Evolutionary conservation across 2,113 vertebrate genomes (phyloP).

Genomic region (Scopus umbretta): DNA sequence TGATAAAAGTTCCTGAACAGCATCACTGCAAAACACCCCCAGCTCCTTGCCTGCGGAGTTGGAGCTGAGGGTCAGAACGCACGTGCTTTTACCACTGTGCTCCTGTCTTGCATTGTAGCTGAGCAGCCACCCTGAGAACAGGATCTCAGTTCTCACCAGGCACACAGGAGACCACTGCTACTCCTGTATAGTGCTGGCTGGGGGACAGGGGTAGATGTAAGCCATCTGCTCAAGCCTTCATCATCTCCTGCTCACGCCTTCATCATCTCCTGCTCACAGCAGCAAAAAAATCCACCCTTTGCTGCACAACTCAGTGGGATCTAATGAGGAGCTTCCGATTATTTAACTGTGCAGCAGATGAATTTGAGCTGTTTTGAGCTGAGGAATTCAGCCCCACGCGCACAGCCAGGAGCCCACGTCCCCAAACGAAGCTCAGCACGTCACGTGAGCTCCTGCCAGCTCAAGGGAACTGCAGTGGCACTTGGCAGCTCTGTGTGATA

Average conservation of each 20-base stretch:
- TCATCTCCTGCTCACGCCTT: not conserved
- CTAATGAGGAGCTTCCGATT: not conserved
- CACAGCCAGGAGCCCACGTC: not conserved
- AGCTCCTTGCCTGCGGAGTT: not conserved
- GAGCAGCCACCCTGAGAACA: not conserved
- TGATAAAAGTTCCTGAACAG: fast-evolving
- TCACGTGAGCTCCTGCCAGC: not conserved
- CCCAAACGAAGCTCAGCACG: fast-evolving
- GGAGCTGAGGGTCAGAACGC: not conserved
- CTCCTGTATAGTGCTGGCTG: fast-evolving
- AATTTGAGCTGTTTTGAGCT: not conserved
- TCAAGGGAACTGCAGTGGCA: not conserved
- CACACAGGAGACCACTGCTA: fast-evolving
- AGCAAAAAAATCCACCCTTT: not conserved
- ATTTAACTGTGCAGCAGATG: not conserved
- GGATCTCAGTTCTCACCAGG: fast-evolving
- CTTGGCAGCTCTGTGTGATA: not conserved
- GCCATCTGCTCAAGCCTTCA: not conserved
- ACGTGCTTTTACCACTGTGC: fast-evolving
- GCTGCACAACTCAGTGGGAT: not conserved
- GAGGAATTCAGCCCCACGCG: fast-evolving
- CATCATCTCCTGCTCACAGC: not conserved
- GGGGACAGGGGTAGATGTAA: not conserved
- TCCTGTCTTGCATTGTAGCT: fast-evolving
- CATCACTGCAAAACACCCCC: not conserved